Evolutionary conservation across 1,140 invertebrate species (phyloP), one percentile per base, ranked within the genome.

Genomic region (Ctenoplectra terminalis): DNA sequence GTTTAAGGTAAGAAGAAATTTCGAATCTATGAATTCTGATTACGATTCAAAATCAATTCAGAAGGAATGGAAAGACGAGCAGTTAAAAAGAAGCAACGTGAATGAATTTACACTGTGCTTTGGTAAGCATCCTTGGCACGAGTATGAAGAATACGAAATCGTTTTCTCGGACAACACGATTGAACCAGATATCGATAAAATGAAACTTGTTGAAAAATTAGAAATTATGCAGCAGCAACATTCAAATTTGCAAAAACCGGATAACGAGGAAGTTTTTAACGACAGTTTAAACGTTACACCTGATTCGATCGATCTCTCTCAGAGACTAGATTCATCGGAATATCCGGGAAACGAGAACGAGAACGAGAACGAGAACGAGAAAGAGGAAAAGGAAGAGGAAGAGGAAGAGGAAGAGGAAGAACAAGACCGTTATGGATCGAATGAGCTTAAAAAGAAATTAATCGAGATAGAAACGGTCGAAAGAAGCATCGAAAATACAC

Each of bases 251-350:
- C 34, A n/a, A 0, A 71, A 86, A 17, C 43, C 20, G 9, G 70
- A 58, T 0, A 48, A 34, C 1, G 90, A 89, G 4, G 87, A 91
- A 64, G 64, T 81, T 1, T 91, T 88, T 48, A 86, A 89, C 1
- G 91, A 92, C 23, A 92, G 90, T 37, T 69, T 92, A 9, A 90
- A 92, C 50, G 89, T 89, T 0, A 90, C 91, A 7, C 89, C 90
- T 0, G 89, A 91, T 34, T 71, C 76, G 0, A 13, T 60, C 0
- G 80, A 89, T 23, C 4, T 74, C 6, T 52, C 77, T 0, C 83
- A 76, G 29, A 84, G 87, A n/a, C 79, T 88, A 0, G 91, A 91
- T 56, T 92, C 90, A 0, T 74, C 90, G 17, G 89, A 92, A n/a
- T 58, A 52, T 34, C 31, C 26, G 13, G 83, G 81, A 48, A 43